Evolutionary conservation across 2,797 vertebrate genomes (phyloP), one percentile per base, ranked within the genome.

Genomic region (Malacoctenus gilli): DNA sequence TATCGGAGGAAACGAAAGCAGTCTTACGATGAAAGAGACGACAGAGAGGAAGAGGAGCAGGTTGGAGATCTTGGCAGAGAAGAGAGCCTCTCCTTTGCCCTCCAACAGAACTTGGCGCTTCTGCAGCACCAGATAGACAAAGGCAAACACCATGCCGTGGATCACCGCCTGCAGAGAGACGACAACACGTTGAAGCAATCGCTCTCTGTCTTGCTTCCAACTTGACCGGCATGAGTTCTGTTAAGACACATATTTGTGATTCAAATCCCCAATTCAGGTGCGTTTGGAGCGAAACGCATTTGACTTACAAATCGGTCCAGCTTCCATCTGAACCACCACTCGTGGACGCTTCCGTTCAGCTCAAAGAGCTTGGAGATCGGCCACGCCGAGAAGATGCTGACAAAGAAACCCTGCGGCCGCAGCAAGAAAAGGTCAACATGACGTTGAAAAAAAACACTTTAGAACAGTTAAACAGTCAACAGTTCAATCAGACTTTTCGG

Each of bases 321-420:
- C 83, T 95, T 95, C 96, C 96, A 99, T 55, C 97, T 87, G 88
- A 99, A 99, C 96, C 95, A 99, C 97, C 97, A 99, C 73, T 99
- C 97, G 32, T 96, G 96, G 67, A 98, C 88, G 69, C 87, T 96
- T 35, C 96, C 96, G 39, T 97, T 91, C 53, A 98, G 87, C 70
- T 98, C 94, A 80, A 99, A 99, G 47, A 96, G 93, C 22, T 91
- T 93, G 14, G 96, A 98, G 65, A 98, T 60, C 13, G 97, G 97
- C 97, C 97, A 99, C 44, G 95, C 83, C 3, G 96, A 96, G 91
- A 99, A 99, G 58, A 95, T 72, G 11, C 83, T 93, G 89, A 97
- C 94, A 84, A 99, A 99, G n/a, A 94, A 66, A 16, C 89, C 93
- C 97, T 99, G 80, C 30, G 15, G 4, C 5, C 25, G 9, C 25